Evolutionary conservation across 2,888 invertebrate genomes (phyloP).

Genomic region (Philhelius pedissequus): DNA sequence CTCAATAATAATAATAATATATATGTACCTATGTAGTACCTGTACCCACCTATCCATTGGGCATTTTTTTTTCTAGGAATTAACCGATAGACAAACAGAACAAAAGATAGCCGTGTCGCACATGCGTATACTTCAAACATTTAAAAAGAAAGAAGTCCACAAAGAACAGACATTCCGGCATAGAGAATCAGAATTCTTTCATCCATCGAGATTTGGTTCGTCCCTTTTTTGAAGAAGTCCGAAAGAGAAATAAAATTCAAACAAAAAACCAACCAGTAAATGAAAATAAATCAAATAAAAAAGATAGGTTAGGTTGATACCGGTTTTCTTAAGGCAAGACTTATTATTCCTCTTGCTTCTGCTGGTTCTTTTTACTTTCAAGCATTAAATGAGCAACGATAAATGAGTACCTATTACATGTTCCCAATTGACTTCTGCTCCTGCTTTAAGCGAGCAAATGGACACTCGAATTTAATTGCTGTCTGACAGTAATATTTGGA

Average conservation of each 20-base stretch:
- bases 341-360: neutral
- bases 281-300: slow-evolving; percentile 63
- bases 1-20: slow-evolving; percentile 62
- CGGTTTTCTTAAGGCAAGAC: slow-evolving; percentile 44
- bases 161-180: slow-evolving; percentile 64
- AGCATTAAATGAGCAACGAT: neutral
- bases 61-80: slow-evolving; percentile 61
- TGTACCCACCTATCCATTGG: slow-evolving; percentile 49
- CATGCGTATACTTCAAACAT: slow-evolving; percentile 42
- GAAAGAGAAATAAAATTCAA: slow-evolving; percentile 11
- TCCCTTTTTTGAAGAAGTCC: slow-evolving; percentile 42
- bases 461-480: slow-evolving; percentile 56
- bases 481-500: slow-evolving; percentile 4
- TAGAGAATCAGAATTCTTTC: slow-evolving; percentile 37
- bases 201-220: slow-evolving; percentile 35
- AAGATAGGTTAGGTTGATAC: slow-evolving; percentile 54
- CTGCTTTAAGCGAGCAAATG: slow-evolving; percentile 52
- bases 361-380: too few relatives aligned
- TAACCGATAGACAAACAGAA: slow-evolving; percentile 63
- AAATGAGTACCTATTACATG: slow-evolving; percentile 64
- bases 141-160: slow-evolving; percentile 52
- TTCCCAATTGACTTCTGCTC: slow-evolving; percentile 64
- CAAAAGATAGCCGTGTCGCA: slow-evolving; percentile 62
- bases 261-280: slow-evolving; percentile 34
- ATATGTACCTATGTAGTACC: too few relatives aligned